Evolutionary conservation across 2,797 vertebrate species (phyloP).

Genomic region (Lagorchestes hirsutus): DNA sequence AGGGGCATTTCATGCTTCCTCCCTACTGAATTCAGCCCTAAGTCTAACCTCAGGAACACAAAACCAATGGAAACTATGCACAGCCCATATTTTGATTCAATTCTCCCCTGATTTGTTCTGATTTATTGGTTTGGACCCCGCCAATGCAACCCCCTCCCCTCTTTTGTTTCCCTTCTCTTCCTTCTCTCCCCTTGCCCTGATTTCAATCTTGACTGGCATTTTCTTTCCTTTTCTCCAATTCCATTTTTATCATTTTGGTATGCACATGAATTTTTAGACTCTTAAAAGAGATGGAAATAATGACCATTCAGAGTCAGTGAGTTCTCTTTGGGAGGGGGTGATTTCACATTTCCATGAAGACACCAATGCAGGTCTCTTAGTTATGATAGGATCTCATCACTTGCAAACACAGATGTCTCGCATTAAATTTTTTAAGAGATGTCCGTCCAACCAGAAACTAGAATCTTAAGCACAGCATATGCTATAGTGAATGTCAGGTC

Average conservation of each 20-base stretch:
- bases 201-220: conserved; percentile 68
- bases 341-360: conserved; percentile 74
- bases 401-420: conserved; percentile 63
- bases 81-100: conserved; percentile 64
- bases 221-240: conserved; percentile 65
- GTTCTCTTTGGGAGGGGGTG: conserved; percentile 42
- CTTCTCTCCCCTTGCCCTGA: background rate
- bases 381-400: conserved; percentile 64
- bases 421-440: conserved; percentile 54
- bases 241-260: conserved; percentile 56
- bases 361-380: conserved; percentile 9
- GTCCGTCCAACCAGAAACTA: conserved; percentile 69
- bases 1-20: conserved; percentile 62
- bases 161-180: background rate
- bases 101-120: conserved; percentile 72
- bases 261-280: conserved; percentile 73
- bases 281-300: conserved; percentile 51
- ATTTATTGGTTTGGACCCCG: conserved; percentile 66
- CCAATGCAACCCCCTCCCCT: conserved; percentile 49
- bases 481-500: conserved; percentile 46
- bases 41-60: conserved; percentile 67
- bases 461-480: conserved; percentile 39
- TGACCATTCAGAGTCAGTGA: background rate
- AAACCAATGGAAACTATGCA: conserved; percentile 69
- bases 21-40: conserved; percentile 56